Percentiles rank a stretch among this genome's conserved stretches.
Evolutionary conservation across 2,888 invertebrate species (phyloP).

Genomic region (Morinoia aosen): DNA sequence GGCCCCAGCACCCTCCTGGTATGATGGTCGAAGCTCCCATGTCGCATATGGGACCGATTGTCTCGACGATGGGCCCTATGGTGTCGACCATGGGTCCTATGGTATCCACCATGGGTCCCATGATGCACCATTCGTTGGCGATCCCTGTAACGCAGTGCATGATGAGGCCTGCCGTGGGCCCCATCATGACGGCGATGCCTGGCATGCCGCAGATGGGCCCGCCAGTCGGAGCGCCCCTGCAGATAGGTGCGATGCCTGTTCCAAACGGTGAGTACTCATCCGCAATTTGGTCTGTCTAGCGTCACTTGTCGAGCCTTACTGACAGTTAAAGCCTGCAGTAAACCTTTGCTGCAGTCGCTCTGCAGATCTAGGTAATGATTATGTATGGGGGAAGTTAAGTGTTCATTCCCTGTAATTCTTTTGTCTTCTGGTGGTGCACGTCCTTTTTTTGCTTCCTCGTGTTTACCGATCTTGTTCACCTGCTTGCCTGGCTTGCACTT

Average conservation of each 20-base stretch:
- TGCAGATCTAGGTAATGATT: constrained; percentile 28
- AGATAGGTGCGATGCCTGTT: constrained; percentile 52
- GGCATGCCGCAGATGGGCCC: constrained; percentile 39
- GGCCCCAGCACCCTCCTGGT: constrained; percentile 46
- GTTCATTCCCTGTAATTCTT: constrained; percentile 51
- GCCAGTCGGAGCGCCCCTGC: constrained; percentile 23
- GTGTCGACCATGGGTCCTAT: constrained; percentile 35
- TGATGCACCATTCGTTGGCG: constrained; percentile 44
- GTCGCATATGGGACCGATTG: constrained; percentile 44
- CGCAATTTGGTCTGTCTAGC: not conserved
- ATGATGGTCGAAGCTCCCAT: constrained; percentile 41
- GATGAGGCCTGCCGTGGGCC: constrained; percentile 45
- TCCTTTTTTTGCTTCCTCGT: constrained; percentile 34
- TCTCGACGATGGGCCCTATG: constrained; percentile 41
- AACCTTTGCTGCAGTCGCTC: not conserved
- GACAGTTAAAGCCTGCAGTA: not conserved
- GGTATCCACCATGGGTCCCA: constrained; percentile 47
- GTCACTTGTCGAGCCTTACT: not conserved
- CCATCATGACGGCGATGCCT: constrained; percentile 47
- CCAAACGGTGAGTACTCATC: constrained; percentile 45
- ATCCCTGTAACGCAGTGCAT: constrained; percentile 47
- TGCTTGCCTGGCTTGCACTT: constrained; percentile 55
- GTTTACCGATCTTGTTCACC: constrained; percentile 50
- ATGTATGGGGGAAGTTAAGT: constrained; percentile 38
- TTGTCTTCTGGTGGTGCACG: constrained; percentile 54